Base-by-base conservation (phyloP, 2,888 invertebrate species). In the Boloria euphrosyne region DNA sequence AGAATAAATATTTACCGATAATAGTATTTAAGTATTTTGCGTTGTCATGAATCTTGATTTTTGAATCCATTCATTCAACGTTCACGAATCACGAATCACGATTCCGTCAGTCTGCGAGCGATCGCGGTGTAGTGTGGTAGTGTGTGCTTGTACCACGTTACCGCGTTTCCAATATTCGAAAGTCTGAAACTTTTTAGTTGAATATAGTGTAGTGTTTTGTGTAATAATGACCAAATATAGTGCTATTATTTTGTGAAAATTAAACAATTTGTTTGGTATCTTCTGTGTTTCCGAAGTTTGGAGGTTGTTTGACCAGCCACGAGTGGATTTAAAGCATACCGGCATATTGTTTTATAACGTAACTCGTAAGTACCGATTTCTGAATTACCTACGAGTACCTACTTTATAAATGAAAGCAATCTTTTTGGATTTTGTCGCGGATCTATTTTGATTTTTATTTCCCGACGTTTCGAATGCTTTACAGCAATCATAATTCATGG, bases 21-120 rank as follows among this genome's bases (percentile, higher is more conserved):
- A 57, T 51, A 57, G 43, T 57, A 64, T 51, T 49, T 49, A n/a
- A 16, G 14, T 49, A 57, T 63, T 64, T 66, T 57, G 59, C 62
- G 38, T 38, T 54, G 60, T 72, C 68, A 65, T 66, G 66, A 66
- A 69, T 65, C 65, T 62, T 49, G 65, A 71, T 60, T 71, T 66
- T 67, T 65, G 59, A 62, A 65, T 71, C 22, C 73, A 72, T 67
- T 68, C 62, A 66, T 69, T 69, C 68, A 67, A 69, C 66, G 49
- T 4, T 59, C 59, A 60, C 62, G n/a, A n/a, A n/a, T n/a, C n/a
- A n/a, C n/a, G n/a, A n/a, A n/a, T n/a, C n/a, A n/a, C n/a, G n/a
- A n/a, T n/a, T n/a, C n/a, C n/a, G 55, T 68, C 81, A 88, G 89
- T 87, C 78, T 76, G 85, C 85, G 83, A 80, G 81, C 80, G 76